Percentiles rank a stretch among this genome's conserved stretches.
Conservation (phyloP, 2,888 invertebrate genomes). For the Heliconius sara region DNA sequence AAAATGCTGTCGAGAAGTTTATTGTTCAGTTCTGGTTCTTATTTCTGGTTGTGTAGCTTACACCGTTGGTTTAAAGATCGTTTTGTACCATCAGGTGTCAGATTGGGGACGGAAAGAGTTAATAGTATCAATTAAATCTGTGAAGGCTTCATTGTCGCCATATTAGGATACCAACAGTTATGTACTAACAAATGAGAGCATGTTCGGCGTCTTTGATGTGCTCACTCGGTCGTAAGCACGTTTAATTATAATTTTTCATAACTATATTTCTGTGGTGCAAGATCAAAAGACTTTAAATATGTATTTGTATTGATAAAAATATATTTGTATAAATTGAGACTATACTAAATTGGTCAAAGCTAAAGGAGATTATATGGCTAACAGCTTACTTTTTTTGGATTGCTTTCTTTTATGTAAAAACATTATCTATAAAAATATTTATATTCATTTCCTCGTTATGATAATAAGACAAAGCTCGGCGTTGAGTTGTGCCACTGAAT, state of each 20-base stretch:
- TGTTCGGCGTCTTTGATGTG: constrained; percentile 50
- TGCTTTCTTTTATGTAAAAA: no score
- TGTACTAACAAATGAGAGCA: constrained; percentile 54
- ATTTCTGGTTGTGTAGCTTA: constrained; percentile 47
- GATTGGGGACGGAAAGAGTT: constrained; percentile 64
- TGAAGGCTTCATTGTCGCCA: constrained; percentile 70
- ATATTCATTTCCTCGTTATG: no score
- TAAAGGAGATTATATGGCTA: no score
- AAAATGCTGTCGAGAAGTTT: constrained; percentile 62
- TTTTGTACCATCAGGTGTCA: constrained; percentile 59
- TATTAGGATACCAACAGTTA: constrained; percentile 55
- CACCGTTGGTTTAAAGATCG: constrained; percentile 50
- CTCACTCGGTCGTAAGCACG: neutral
- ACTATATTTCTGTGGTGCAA: constrained; percentile 30
- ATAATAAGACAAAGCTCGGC: no score
- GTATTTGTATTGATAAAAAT: no score
- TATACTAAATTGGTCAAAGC: no score
- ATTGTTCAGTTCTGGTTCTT: constrained; percentile 32
- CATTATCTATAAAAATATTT: no score
- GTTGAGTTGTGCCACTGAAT: no score
- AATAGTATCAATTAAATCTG: constrained; percentile 77
- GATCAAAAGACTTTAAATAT: no score
- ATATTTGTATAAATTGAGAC: no score
- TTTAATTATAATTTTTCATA: constrained; percentile 46
- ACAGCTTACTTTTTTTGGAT: no score